phyloP scores from a whole-genome alignment of 2,797 vertebrate genomes.

The Hoplostethus mediterraneus region DNA sequence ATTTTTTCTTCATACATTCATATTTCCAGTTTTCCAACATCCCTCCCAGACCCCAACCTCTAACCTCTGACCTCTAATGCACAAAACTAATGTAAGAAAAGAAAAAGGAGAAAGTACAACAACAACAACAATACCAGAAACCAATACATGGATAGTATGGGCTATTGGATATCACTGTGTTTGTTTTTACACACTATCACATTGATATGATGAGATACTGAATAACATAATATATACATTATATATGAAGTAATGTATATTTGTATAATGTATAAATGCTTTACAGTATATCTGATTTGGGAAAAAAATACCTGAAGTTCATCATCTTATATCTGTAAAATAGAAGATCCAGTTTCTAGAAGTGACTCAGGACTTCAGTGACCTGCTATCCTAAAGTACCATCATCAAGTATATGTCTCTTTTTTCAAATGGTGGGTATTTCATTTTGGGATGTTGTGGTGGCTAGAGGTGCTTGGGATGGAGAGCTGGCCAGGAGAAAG shows the following conservation, averaged over 20 bases:
- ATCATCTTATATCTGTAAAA: conserved; percentile 60
- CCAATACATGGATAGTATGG: too few species aligned
- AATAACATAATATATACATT: too few species aligned
- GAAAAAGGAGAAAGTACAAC: too few species aligned
- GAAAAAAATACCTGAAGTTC: conserved; percentile 15
- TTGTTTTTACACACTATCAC: too few species aligned
- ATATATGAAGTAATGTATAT: too few species aligned
- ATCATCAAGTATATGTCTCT: conserved; percentile 50
- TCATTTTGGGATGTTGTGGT: conserved; percentile 21
- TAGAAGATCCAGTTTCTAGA: conserved; percentile 43
- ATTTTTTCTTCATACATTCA: too few species aligned
- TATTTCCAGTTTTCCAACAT: conserved; percentile 7
- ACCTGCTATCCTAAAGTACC: conserved; percentile 42
- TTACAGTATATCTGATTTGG: too few species aligned
- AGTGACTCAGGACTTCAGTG: conserved; percentile 46
- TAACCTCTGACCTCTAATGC: not conserved
- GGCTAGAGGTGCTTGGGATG: conserved; percentile 24
- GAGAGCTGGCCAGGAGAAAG: conserved; percentile 46
- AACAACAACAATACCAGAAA: too few species aligned
- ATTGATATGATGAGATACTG: too few species aligned
- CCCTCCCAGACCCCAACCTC: not conserved
- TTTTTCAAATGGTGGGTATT: conserved; percentile 25
- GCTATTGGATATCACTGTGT: too few species aligned
- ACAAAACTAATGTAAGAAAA: not conserved
- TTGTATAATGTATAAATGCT: too few species aligned